Conservation (phyloP, 1,140 invertebrate species). For the Leptopilina boulardi region DNA sequence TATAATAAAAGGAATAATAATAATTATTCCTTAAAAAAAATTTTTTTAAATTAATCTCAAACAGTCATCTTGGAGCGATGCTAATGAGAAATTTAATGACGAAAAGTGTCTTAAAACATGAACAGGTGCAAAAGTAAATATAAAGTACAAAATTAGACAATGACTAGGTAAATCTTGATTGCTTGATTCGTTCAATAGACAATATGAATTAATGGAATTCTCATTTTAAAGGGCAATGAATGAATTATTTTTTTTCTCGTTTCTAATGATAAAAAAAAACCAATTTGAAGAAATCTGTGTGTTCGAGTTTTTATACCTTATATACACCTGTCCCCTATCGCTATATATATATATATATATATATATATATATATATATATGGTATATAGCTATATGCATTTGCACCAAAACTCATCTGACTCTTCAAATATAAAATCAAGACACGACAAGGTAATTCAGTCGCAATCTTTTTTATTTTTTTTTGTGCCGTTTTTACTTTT, state of each 20-base stretch:
- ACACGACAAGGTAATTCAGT: slow-evolving; percentile 56
- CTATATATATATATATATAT: slow-evolving; percentile 43
- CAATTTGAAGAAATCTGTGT: slow-evolving; percentile 43
- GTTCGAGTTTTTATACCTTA: slow-evolving; percentile 24
- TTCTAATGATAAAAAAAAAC: slow-evolving; percentile 41
- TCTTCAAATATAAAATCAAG: slow-evolving; percentile 27
- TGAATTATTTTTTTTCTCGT: not conserved
- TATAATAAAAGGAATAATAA: not conserved
- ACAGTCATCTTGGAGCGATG: not conserved
- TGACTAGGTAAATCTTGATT: not conserved
- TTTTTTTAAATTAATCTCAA: not conserved
- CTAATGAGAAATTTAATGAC: not conserved
- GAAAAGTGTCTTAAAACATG: not conserved
- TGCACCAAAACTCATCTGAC: slow-evolving; percentile 55
- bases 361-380: slow-evolving; percentile 45
- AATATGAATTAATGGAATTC: not conserved
- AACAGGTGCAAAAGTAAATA: slow-evolving; percentile 14
- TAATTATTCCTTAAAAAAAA: not conserved
- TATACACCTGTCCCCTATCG: slow-evolving; percentile 45
- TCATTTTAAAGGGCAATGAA: slow-evolving; percentile 26
- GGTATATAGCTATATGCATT: no score
- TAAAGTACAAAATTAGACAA: slow-evolving; percentile 1
- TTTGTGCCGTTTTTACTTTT: slow-evolving; percentile 39
- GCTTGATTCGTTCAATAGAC: not conserved
- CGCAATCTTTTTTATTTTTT: no score